Base-by-base conservation (phyloP, 2,888 invertebrate species). In the Priocnemis perturbator region DNA sequence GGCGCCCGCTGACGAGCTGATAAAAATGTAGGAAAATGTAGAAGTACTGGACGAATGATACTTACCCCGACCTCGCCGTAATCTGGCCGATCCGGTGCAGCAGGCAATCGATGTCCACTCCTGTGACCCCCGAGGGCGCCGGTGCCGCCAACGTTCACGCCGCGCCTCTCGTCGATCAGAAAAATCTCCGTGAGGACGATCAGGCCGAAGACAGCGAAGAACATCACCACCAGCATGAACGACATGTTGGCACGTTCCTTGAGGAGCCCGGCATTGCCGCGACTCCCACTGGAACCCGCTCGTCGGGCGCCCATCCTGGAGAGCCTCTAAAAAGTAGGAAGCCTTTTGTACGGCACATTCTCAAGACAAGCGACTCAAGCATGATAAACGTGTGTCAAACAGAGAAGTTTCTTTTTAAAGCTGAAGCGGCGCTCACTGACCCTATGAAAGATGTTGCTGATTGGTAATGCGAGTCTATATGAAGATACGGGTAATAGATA, bases 181-280 rank as follows among this genome's bases (percentile, higher is more conserved):
- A 95, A 92, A 83, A 96, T 94, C 90, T 97, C 96, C 73, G 96
- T 96, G 79, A 97, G 92, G 72, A 97, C 94, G 85, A 97, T 97
- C 83, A 96, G 91, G 57, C 95, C 95, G 88, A 97, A 97, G 69
- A 97, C 94, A 52, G 94, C 95, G 89, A 97, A 96, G 90, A 97
- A 97, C 91, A 96, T 95, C 81, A 97, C 93, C 76, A 97, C 96
- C 88, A 97, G 94, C 90, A 96, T 94, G 90, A 97, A 96, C 86
- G 96, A 96, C 92, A 96, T 94, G 89, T 95, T 95, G 80, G 96
- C 95, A 81, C 96, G 92, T 89, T 96, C 95, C 84, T 94, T 89
- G 45, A 92, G 89, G 91, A 93, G 88, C 91, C 92, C 89, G 89
- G 90, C 87, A 89, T 85, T 84, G 86, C 90, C 89, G 88, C 90